These are phyloP conservation scores for Stichodactyla mertensii DNA, from an alignment of 64 coral and sea anemone species.

Conservation along the genomic window DNA sequence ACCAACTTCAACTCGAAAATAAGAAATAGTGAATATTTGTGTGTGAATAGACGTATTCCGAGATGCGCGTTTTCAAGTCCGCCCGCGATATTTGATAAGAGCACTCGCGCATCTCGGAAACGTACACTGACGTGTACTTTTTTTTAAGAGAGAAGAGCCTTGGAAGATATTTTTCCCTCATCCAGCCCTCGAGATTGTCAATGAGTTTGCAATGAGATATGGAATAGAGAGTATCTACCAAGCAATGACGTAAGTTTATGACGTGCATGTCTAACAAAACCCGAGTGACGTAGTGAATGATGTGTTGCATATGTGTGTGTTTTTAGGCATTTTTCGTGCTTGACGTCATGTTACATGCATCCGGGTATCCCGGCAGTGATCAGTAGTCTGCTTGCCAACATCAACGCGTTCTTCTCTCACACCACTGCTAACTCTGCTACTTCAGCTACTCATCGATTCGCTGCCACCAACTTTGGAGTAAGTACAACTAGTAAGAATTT, in stretches of 20 bases:
- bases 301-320: neutral
- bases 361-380: conserved; percentile 78
- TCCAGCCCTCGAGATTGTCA: conserved; percentile 82
- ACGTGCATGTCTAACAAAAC: neutral
- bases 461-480: conserved; percentile 98
- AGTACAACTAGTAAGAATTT: neutral
- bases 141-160: conserved; percentile 68
- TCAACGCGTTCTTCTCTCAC: conserved; percentile 98
- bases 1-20: neutral
- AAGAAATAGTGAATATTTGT: too few species aligned
- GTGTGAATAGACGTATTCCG: too few species aligned
- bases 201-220: conserved; percentile 99
- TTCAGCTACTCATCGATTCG: conserved; percentile 84
- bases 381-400: conserved; percentile 83
- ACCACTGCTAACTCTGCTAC: conserved; percentile 87
- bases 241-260: conserved; percentile 94
- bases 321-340: neutral
- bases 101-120: too few species aligned
- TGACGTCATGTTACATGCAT: conserved; percentile 60
- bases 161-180: conserved; percentile 90
- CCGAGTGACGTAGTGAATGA: neutral
- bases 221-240: conserved; percentile 98
- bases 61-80: too few species aligned
- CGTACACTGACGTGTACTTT: neutral
- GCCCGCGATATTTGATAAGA: too few species aligned